Base-by-base conservation (phyloP, 2,113 vertebrate genomes). In the Notarius lentiginosus region DNA sequence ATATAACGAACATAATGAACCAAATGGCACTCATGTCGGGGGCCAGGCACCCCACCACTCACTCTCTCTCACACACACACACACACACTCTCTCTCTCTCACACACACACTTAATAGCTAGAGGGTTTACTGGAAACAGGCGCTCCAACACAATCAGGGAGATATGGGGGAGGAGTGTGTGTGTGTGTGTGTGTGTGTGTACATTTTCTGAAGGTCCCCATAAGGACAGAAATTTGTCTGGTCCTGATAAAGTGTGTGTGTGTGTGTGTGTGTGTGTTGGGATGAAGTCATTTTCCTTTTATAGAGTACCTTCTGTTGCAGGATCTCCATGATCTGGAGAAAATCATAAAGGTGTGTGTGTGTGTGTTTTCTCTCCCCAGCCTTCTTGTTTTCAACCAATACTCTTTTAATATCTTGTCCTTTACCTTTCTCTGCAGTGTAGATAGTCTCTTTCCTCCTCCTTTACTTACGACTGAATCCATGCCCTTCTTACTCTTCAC, bases 91-190 rank as follows among this genome's bases (percentile, higher is more conserved):
- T 51, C 72, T 65, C 41, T 56, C 65, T 80, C 80, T 61, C 77
- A 60, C 68, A 18, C 83, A 68, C 88, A 51, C 84, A 75, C 66
- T 90, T 89, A 92, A 94, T 94, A 94, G 92, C 91, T 83, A 76
- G 76, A 70, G 86, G 83, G 87, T 93, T 94, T 91, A 94, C 91
- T 92, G 92, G 91, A 92, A 94, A 93, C 92, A 93, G 85, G 90
- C 91, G 88, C 88, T 72, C 76, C 87, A 85, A 89, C 76, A 76
- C 89, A 87, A 90, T 90, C 83, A 51, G 84, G 68, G 66, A 75
- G 6, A 75, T 2, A 75, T 30, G n/a, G 68, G 53, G 27, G 27
- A 7, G 63, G n/a, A n/a, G 75, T 60, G 72, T 79, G 76, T 79
- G 76, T 79, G 76, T 79, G 51, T 79, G 41, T 41, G 41, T 41